phyloP scores from a whole-genome alignment of 2,113 vertebrate genomes.

The Gadus chalcogrammus region DNA sequence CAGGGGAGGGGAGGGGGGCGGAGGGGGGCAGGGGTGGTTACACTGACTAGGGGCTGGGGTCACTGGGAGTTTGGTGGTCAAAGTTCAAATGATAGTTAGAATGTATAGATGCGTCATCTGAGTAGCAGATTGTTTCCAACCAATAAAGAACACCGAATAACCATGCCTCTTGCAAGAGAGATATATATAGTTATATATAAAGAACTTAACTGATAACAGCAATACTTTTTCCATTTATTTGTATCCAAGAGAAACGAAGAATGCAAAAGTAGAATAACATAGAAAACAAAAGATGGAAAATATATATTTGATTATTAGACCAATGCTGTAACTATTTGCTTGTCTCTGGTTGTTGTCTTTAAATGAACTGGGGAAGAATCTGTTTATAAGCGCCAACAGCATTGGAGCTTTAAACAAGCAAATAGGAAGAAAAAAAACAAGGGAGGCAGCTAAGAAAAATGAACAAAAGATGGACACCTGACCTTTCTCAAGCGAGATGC shows the following conservation, averaged over 20 bases:
- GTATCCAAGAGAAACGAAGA: not conserved
- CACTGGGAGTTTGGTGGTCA: constrained; percentile 2
- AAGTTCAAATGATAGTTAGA: constrained; percentile 51
- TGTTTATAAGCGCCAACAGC: not conserved
- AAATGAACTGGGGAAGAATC: not conserved
- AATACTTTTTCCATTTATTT: too few species aligned
- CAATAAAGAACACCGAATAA: too few species aligned
- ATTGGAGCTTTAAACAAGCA: constrained; percentile 21
- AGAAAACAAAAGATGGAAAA: not conserved
- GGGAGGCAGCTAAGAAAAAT: constrained; percentile 8
- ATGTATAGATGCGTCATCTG: constrained; percentile 33
- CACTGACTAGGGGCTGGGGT: constrained; percentile 11
- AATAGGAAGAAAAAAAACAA: constrained; percentile 21
- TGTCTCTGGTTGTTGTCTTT: not conserved
- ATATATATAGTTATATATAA: too few species aligned
- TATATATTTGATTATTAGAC: not conserved
- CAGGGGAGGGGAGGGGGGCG: constrained; percentile 26
- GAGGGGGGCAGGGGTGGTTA: constrained; percentile 30
- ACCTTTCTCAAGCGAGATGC: constrained; percentile 64
- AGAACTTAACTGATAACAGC: too few species aligned
- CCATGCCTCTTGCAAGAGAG: too few species aligned
- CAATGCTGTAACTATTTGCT: not conserved
- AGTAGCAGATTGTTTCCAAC: not conserved
- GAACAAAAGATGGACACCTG: constrained; percentile 65
- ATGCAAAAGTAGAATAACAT: not conserved